Base-by-base conservation (phyloP, 2,113 vertebrate species). In the Synchiropus splendidus region DNA sequence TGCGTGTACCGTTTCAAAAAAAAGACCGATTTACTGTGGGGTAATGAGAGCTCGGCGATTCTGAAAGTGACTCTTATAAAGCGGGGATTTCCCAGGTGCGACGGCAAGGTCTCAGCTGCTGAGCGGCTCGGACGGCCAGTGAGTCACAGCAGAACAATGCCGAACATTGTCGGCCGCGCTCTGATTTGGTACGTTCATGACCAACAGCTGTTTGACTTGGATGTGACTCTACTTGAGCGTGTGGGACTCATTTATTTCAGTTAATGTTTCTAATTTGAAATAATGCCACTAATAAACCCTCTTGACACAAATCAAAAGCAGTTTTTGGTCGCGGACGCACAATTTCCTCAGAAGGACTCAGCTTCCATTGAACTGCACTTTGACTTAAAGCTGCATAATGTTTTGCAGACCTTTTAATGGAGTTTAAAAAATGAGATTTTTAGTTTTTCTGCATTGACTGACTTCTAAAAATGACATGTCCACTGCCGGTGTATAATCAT, bases 401-500 rank as follows among this genome's bases (percentile, higher is more conserved):
- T 54, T 44, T 16, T 37, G 5, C 16, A 36, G 27, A 27, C 15
- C 10, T 1, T 47, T 16, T 39, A 36, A 45, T 32, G 39, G 11
- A 48, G 42, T 9, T 32, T 27, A 34, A 18, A 48, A 10, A 36
- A 49, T 27, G 21, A 18, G 6, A 45, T 31, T 15, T 13, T 44
- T 6, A 38, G 12, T 2, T 31, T 55, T 6, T 48, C 6, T 44
- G 17, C 43, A 57, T 14, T 61, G 33, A 51, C 15, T 61, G 17
- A 48, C 50, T 56, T 17, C 38, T 27, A 8, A 42, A 42, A 52
- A 58, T 57, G 15, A 48, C 18, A 14, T 74, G 45, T 50, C 17
- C 30, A 34, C 9, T 18, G 45, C 51, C 40, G 18, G 12, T 54
- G 45, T 58, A 51, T 56, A 69, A 82, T 78, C 64, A 83, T 81